Evolutionary conservation across 2,797 vertebrate species (phyloP).

Genomic region (Loriculus beryllinus): DNA sequence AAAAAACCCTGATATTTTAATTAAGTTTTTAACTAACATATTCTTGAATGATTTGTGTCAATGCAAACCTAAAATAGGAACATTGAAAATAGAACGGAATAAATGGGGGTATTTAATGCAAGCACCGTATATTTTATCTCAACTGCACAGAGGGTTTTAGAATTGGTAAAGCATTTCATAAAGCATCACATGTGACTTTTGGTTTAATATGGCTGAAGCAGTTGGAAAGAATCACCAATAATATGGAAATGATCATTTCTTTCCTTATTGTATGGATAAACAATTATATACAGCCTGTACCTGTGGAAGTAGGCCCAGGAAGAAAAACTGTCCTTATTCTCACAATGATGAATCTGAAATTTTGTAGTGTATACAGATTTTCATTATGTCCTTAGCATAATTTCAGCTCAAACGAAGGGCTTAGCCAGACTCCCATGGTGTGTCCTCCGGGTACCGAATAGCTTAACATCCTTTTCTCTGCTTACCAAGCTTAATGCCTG

Average conservation of each 20-base stretch:
- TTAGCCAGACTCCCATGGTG: constrained; percentile 45
- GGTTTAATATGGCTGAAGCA: neutral
- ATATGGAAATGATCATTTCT: neutral
- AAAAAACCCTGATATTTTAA: neutral
- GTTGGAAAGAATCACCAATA: neutral
- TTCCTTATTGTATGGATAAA: neutral
- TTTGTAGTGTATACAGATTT: constrained; percentile 4
- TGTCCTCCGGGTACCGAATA: constrained; percentile 57
- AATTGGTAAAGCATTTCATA: neutral
- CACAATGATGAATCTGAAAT: neutral
- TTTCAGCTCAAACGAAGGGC: constrained; percentile 23
- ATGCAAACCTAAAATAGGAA: neutral
- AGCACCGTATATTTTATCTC: neutral
- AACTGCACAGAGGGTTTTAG: neutral
- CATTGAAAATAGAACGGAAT: neutral
- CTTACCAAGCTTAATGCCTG: constrained; percentile 13
- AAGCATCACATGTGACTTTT: neutral
- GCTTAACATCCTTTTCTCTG: constrained; percentile 51
- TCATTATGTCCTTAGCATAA: constrained; percentile 36
- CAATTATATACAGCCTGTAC: neutral
- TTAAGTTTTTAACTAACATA: neutral
- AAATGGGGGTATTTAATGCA: neutral
- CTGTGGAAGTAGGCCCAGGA: neutral
- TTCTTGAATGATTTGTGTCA: neutral
- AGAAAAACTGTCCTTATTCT: neutral